Base-by-base conservation (phyloP, 2,113 vertebrate species). In the Cynopterus brachyotis region DNA sequence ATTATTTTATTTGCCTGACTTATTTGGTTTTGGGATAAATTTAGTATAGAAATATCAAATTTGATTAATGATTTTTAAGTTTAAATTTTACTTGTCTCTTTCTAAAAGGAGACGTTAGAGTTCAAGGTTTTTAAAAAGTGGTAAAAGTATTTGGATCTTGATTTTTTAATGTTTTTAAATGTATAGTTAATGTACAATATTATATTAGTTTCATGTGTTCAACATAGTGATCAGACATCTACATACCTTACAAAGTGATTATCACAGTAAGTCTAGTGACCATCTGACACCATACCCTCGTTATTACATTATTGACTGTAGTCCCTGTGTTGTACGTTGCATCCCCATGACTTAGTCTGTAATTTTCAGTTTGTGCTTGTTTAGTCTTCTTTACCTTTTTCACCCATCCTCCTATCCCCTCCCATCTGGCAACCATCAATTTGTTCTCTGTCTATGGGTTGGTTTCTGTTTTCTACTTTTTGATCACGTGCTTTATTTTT, bases 61-160 rank as follows among this genome's bases (percentile, higher is more conserved):
- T 82, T 86, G 78, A 66, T 53, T 89, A 76, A 88, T 94, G 5
- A 75, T 66, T 80, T 86, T 92, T 85, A 55, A 72, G 85, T 72
- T 85, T 73, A 81, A 78, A 64, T 91, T 93, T 76, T 88, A 85
- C 40, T 57, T 86, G 5, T 83, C 6, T 92, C 15, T 84, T 73
- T 13, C 32, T 5, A 12, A 72, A 35, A 62, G 50, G 16, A 78
- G 55, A 94, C 24, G 1, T 50, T 93, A 69, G 59, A 94, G 37
- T 69, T 72, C 9, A 22, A 66, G 62, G 10, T 84, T 90, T 83
- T 80, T 35, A 30, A 62, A 79, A 95, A 72, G 13, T 57, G 5
- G 3, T 78, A 59, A 24, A 45, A 73, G 1, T 69, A 2, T 82
- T 94, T 30, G 24, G 7, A 64, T 91, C 35, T 86, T 93, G 47